Evolutionary conservation across 2,888 invertebrate species (phyloP), one percentile per base, ranked within the genome.

Genomic region (Cephalotes varians): DNA sequence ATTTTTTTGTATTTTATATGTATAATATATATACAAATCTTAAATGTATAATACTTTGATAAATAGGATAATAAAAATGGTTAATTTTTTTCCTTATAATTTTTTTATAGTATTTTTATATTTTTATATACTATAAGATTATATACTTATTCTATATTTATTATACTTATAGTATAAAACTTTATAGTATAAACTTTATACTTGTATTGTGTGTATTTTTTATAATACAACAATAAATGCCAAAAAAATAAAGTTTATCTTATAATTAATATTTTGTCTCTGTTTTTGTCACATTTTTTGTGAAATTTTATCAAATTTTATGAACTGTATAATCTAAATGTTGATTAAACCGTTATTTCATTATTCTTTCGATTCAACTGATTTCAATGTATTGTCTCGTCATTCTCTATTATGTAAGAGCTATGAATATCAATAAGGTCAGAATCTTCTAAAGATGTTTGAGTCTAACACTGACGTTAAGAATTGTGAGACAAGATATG

Each of bases 401-500:
- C n/a, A 15, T 62, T 58, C 21, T 0, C 12, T 12, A 58, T 62
- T 62, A 62, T 62, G 21, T 62, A 62, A 62, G 62, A 37, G 60
- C 37, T 62, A 37, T 62, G 21, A 62, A 62, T 62, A 62, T 62
- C 60, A 37, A 37, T 62, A 62, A 62, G 60, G 60, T 60, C 60
- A 34, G 34, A n/a, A n/a, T n/a, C n/a, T 34, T 62, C 0, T 5
- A 6, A 62, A 37, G 37, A 37, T 60, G 5, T 21, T 62, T 37
- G 21, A 37, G 21, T 62, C 21, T n/a, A n/a, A n/a, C n/a, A 60
- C n/a, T 60, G 60, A n/a, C 5, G n/a, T 34, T n/a, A 10, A 60
- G 60, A 60, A 34, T 1, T 34, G n/a, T 9, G 7, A 60, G 5
- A 60, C n/a, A 6, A 56, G 28, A 28, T 28, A 7, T 37, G 37